Percentiles rank a stretch among this genome's conserved stretches.
Evolutionary conservation across 2,113 vertebrate species (phyloP).

Genomic region (Lepus americanus): DNA sequence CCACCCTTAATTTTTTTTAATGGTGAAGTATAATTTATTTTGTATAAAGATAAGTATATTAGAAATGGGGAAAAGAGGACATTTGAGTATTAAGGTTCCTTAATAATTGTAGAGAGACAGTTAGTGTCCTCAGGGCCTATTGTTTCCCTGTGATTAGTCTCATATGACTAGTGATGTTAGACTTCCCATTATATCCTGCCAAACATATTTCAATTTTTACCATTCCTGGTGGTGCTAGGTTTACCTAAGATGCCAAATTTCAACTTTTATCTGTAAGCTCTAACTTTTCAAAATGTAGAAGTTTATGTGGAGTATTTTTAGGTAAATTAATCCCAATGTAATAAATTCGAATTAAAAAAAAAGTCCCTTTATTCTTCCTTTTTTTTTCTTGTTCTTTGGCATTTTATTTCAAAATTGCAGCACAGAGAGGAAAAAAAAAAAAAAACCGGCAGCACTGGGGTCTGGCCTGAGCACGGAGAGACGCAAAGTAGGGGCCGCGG

Average conservation of each 20-base stretch:
- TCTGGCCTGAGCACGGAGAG: slow-evolving; percentile 52
- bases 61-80: too few relatives aligned
- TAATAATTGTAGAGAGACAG: not conserved
- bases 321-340: not conserved
- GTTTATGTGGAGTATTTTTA: not conserved
- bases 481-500: not conserved
- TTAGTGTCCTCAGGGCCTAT: not conserved
- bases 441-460: not conserved
- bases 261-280: not conserved
- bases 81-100: not conserved
- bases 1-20: not conserved
- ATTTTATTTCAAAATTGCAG: slow-evolving; percentile 82
- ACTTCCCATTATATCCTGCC: not conserved
- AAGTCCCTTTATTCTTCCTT: not conserved
- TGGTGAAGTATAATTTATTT: not conserved
- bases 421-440: not conserved
- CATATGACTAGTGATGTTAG: not conserved
- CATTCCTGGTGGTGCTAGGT: not conserved
- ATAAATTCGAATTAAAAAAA: not conserved
- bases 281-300: not conserved
- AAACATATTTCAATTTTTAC: not conserved
- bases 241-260: not conserved
- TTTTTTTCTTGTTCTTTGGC: slow-evolving; percentile 77
- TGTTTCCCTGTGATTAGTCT: not conserved
- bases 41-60: too few relatives aligned